Evolutionary conservation across 2,888 invertebrate genomes (phyloP), one percentile per base, ranked within the genome.

Genomic region (Podotricha telesiphe): DNA sequence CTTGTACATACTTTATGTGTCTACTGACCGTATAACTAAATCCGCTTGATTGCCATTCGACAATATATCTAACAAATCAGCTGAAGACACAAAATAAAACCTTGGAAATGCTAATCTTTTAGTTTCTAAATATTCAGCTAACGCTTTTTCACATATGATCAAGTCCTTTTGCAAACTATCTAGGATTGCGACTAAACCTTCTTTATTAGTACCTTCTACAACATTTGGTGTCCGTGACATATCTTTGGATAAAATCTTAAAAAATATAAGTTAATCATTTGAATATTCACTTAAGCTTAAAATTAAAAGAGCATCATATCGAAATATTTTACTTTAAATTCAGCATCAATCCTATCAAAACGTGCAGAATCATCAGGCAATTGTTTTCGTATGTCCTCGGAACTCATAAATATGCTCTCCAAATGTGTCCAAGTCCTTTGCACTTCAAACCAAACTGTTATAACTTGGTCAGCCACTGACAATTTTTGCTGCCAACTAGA

Each of bases 401-500:
- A 98, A 76, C 98, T 98, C 96, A 99, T 98, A 86, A 99, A 99
- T 84, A 99, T 99, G 79, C 98, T 98, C 91, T 99, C 99, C 72
- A 99, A 94, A 89, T 99, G 98, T 79, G 97, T 97, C 99, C 99
- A 99, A 28, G 98, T 98, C 68, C 99, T 94, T 90, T 99, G 99
- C 34, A 99, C 98, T 92, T 99, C 99, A 91, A 98, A 98, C 97
- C 98, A 98, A 7, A 97, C 94, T 0, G 96, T 96, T 65, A 97
- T 97, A 10, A 97, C 98, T 93, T 98, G 98, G 91, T 99, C 99
- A 45, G 99, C 98, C 75, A 97, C 95, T 72, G 97, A 97, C 19
- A 99, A 90, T 82, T 98, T 98, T 80, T 96, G 96, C 86, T 99
- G 99, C 99, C 99, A 99, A 59, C 94, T 92, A 0, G 98, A 98